A percentile compares a stretch with the other conserved stretches of the same genome.
phyloP scores from a whole-genome alignment of 2,888 invertebrate genomes.

The Pyrgus malvae region DNA sequence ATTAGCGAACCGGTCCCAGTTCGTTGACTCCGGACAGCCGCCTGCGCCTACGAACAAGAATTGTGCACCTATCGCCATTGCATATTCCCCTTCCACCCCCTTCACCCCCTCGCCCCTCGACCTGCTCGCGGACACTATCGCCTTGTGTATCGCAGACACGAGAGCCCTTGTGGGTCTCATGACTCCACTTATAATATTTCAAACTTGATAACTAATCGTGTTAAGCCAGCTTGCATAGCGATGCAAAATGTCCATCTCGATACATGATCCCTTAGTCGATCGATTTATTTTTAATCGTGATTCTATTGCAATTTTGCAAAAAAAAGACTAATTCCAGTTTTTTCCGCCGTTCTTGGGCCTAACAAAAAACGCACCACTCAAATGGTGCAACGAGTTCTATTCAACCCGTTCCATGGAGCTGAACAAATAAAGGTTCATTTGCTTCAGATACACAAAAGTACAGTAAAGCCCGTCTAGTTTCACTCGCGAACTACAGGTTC shows the following conservation, averaged over 20 bases:
- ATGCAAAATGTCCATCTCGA: not conserved
- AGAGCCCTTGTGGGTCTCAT: conserved; percentile 20
- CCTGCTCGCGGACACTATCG: conserved; percentile 31
- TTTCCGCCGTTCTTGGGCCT: no score
- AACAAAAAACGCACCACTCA: no score
- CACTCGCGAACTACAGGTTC: conserved; percentile 53
- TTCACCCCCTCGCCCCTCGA: conserved; percentile 30
- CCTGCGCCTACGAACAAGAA: conserved; percentile 59
- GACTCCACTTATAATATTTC: conserved; percentile 24
- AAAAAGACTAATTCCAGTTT: no score
- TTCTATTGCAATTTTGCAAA: no score
- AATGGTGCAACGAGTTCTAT: no score
- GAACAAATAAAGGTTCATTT: not conserved
- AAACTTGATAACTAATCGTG: conserved; percentile 16
- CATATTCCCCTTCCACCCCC: conserved; percentile 37
- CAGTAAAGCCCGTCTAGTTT: conserved; percentile 52
- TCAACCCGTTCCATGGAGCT: no score
- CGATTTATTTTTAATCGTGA: conserved; percentile 6
- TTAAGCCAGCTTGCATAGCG: not conserved
- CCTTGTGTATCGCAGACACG: conserved; percentile 33
- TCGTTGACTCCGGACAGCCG: conserved; percentile 74
- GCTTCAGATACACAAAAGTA: conserved; percentile 14
- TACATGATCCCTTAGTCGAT: conserved; percentile 19
- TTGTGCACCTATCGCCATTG: conserved; percentile 58
- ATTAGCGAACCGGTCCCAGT: conserved; percentile 78